phyloP scores from a whole-genome alignment of 2,888 invertebrate species.

The Caenorhabditis plicata region DNA sequence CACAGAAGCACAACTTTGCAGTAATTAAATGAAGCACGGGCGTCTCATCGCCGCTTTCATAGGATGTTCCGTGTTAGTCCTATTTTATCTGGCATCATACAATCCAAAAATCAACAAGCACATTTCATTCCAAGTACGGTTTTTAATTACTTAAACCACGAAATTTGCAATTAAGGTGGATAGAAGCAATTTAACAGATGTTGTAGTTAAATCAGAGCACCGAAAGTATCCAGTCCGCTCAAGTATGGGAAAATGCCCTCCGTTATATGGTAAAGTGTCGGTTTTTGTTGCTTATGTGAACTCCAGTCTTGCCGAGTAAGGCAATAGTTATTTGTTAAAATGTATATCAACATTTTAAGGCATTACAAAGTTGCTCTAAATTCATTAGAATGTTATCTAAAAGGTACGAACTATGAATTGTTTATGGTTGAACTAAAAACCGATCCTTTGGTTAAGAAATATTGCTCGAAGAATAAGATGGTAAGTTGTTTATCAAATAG shows the following conservation, averaged over 20 bases:
- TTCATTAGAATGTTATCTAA: slow-evolving; percentile 58
- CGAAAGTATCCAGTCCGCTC: slow-evolving; percentile 25
- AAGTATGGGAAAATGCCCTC: slow-evolving; percentile 47
- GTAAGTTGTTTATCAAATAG: slow-evolving; percentile 21
- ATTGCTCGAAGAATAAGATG: slow-evolving; percentile 50
- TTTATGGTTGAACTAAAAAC: slow-evolving; percentile 54
- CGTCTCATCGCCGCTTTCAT: too few relatives aligned
- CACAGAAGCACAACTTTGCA: too few relatives aligned
- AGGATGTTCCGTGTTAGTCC: too few relatives aligned
- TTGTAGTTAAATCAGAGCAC: slow-evolving; percentile 14
- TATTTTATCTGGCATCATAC: too few relatives aligned
- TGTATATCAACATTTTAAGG: slow-evolving; percentile 37
- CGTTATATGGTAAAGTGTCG: slow-evolving; percentile 45
- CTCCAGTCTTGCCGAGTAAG: slow-evolving; percentile 40
- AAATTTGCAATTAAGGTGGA: too few relatives aligned
- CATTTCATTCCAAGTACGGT: too few relatives aligned
- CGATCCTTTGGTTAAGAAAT: slow-evolving; percentile 44
- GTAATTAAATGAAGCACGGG: too few relatives aligned
- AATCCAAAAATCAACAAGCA: too few relatives aligned
- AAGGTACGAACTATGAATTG: slow-evolving; percentile 55
- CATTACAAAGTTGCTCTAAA: slow-evolving; percentile 59
- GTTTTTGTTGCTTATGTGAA: slow-evolving; percentile 48
- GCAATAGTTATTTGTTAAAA: not conserved
- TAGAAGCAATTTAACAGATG: too few relatives aligned
- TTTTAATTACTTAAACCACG: too few relatives aligned